Evolutionary conservation across 2,113 vertebrate species (phyloP).

Genomic region (Alethe castanea): DNA sequence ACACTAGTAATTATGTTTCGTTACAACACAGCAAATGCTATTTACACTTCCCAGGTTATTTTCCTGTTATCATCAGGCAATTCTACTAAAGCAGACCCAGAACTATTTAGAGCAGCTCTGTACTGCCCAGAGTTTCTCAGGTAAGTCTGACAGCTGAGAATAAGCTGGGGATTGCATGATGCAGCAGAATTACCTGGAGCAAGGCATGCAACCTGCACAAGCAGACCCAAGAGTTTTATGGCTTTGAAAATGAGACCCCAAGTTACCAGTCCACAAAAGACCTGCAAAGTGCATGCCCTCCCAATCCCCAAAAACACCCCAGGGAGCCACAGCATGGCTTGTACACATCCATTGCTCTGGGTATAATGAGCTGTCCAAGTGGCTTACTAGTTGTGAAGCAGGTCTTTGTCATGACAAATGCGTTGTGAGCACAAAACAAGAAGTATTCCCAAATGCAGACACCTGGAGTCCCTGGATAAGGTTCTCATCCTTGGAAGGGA

Average conservation of each 20-base stretch:
- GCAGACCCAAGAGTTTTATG: neutral
- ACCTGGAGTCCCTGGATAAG: neutral
- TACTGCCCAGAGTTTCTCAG: neutral
- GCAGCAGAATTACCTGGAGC: neutral
- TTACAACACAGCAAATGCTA: neutral
- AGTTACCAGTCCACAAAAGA: neutral
- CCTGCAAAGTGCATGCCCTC: rapidly evolving
- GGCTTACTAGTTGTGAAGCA: neutral
- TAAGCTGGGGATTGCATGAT: neutral
- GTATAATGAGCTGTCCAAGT: neutral
- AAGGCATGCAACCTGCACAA: neutral
- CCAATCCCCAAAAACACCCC: neutral
- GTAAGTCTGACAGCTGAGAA: neutral
- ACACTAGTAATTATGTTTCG: neutral
- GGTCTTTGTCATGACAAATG: neutral
- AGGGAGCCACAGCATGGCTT: neutral
- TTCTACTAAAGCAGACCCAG: neutral
- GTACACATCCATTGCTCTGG: neutral
- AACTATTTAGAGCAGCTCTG: neutral
- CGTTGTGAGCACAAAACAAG: neutral
- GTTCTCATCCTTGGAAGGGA: neutral
- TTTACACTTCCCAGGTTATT: neutral
- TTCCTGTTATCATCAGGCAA: rapidly evolving
- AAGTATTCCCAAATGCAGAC: neutral
- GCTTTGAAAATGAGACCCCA: neutral